These are phyloP conservation scores for Empis stercorea DNA, from an alignment of 2,888 invertebrate genomes.

Conservation along the genomic window DNA sequence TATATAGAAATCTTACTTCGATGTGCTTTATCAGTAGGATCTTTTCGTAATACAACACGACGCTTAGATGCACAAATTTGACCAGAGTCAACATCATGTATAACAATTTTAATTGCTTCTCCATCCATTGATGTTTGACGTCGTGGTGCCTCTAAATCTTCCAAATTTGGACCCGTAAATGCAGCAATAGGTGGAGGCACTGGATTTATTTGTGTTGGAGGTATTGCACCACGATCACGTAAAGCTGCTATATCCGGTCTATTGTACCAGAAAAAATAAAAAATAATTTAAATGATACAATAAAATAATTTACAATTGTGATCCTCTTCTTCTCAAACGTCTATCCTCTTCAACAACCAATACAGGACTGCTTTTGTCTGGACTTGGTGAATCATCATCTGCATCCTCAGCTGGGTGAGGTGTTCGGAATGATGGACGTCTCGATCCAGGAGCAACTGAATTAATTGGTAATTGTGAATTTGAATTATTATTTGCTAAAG, in stretches of 20 bases:
- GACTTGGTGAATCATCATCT: constrained; percentile 40
- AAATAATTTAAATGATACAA: neutral
- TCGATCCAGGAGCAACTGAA: constrained; percentile 31
- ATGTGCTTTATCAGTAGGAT: constrained; percentile 73
- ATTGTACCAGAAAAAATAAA: constrained; percentile 10
- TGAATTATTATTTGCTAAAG: constrained; percentile 29
- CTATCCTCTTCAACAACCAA: constrained; percentile 57
- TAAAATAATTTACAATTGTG: constrained; percentile 58
- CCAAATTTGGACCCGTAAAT: constrained; percentile 41
- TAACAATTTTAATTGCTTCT: constrained; percentile 84
- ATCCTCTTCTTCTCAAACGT: constrained; percentile 62
- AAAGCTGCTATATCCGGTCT: constrained; percentile 64
- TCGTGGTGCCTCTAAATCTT: constrained; percentile 49
- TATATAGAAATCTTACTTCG: no score
- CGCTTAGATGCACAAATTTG: constrained; percentile 52
- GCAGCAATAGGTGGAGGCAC: constrained; percentile 35
- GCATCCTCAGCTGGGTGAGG: constrained; percentile 41
- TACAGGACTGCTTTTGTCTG: constrained; percentile 41
- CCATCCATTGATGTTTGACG: constrained; percentile 81
- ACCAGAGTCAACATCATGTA: constrained; percentile 79
- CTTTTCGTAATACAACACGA: constrained; percentile 59
- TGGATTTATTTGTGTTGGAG: constrained; percentile 31
- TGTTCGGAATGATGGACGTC: constrained; percentile 49
- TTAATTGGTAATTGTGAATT: constrained; percentile 26
- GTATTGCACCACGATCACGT: constrained; percentile 42